Percentiles rank a stretch among this genome's conserved stretches.
These are phyloP conservation scores for Gambelia wislizenii DNA, from an alignment of 2,797 vertebrate genomes.

Conservation along the genomic window DNA sequence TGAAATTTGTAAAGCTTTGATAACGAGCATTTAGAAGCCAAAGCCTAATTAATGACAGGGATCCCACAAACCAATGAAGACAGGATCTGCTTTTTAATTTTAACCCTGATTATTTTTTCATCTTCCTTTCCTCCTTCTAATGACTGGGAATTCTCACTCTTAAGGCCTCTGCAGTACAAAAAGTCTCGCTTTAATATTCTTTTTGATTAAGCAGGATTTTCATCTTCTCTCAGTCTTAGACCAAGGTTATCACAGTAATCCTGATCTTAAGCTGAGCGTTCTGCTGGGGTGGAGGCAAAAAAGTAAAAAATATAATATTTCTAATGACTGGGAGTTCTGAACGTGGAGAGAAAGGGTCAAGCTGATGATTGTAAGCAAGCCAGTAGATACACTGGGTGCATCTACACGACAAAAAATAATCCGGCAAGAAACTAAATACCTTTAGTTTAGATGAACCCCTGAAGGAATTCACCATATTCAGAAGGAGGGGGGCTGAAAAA, in stretches of 20 bases:
- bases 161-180: constrained; percentile 52
- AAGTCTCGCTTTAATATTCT: constrained; percentile 61
- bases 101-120: constrained; percentile 63
- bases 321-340: too few species aligned
- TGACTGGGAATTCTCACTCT: constrained; percentile 54
- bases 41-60: constrained; percentile 63
- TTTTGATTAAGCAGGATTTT: constrained; percentile 60
- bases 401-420: too few species aligned
- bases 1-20: constrained; percentile 57
- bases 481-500: too few species aligned
- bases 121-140: constrained; percentile 28
- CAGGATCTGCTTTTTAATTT: constrained; percentile 74
- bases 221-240: neutral
- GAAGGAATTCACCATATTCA: too few species aligned
- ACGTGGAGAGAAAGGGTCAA: neutral
- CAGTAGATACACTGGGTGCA: neutral
- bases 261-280: constrained; percentile 41
- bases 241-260: neutral
- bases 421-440: too few species aligned
- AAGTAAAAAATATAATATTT: too few species aligned
- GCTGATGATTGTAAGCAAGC: neutral
- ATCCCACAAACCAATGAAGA: constrained; percentile 55
- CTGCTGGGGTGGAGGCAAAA: neutral
- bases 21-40: constrained; percentile 69
- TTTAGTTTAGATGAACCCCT: too few species aligned